phyloP scores from a whole-genome alignment of 2,888 invertebrate genomes.

The Alentia gelatinosa region DNA sequence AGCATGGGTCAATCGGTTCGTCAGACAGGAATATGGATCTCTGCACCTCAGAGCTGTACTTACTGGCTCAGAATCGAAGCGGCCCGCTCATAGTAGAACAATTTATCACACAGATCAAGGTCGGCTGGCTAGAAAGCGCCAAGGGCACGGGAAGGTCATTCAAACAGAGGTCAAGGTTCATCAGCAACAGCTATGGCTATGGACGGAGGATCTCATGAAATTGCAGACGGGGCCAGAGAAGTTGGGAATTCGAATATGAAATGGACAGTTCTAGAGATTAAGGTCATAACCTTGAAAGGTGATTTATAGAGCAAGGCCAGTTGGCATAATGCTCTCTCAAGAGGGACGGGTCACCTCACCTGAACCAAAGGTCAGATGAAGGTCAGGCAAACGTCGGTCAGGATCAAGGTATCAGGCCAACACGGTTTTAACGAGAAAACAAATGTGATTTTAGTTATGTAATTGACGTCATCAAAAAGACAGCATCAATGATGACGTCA shows the following conservation, averaged over 20 bases:
- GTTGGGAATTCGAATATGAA: neutral
- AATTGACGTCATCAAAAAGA: neutral
- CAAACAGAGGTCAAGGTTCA: neutral
- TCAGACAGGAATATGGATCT: neutral
- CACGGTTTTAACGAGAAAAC: neutral
- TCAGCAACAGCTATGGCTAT: neutral
- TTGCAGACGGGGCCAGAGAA: neutral
- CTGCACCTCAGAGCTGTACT: neutral
- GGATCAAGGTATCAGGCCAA: neutral
- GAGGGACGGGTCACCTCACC: neutral
- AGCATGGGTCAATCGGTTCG: neutral
- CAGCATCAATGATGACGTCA: neutral
- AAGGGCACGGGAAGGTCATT: neutral
- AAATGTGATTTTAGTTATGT: no score
- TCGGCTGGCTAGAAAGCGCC: neutral
- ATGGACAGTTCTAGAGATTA: neutral
- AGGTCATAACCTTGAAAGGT: neutral
- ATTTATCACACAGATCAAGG: neutral
- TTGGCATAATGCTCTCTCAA: neutral
- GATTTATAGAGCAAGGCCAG: neutral
- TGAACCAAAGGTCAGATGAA: neutral
- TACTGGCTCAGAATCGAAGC: neutral
- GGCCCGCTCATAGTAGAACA: neutral
- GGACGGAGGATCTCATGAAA: neutral
- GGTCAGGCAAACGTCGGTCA: neutral